Percentiles rank a stretch among this genome's conserved stretches.
Evolutionary conservation across 2,888 invertebrate genomes (phyloP).

Genomic region (Nephrotoma guestfalica): DNA sequence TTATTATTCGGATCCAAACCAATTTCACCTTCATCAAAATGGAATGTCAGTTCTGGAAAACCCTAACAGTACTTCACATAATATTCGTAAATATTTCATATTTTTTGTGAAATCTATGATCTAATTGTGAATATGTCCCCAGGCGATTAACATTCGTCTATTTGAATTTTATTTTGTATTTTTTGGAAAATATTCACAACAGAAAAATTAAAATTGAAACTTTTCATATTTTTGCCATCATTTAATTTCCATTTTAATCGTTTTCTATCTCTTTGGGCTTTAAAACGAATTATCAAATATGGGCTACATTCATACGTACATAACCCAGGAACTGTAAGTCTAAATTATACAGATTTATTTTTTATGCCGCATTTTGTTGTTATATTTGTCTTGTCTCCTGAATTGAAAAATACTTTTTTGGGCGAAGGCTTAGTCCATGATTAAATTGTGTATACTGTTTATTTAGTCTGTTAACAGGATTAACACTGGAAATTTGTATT

Average conservation of each 20-base stretch:
- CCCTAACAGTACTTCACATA: no score
- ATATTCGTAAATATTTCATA: background rate
- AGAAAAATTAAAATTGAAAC: background rate
- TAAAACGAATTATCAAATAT: background rate
- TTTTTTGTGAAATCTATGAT: background rate
- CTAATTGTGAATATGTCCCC: background rate
- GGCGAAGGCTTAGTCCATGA: background rate
- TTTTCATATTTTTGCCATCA: background rate
- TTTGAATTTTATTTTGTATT: background rate
- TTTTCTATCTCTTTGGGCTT: background rate
- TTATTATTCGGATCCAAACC: background rate
- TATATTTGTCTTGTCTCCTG: background rate
- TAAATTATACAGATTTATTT: background rate
- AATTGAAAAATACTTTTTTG: background rate
- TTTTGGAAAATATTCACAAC: background rate
- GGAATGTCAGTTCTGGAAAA: background rate
- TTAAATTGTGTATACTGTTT: background rate
- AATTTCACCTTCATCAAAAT: background rate
- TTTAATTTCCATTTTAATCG: background rate
- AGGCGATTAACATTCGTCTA: background rate
- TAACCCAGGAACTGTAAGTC: no score
- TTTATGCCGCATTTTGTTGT: background rate
- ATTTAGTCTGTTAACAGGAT: background rate
- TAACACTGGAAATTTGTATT: background rate
- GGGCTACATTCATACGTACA: background rate